phyloP scores from a whole-genome alignment of 1,140 invertebrate species.

The Solenopsis fugax region DNA sequence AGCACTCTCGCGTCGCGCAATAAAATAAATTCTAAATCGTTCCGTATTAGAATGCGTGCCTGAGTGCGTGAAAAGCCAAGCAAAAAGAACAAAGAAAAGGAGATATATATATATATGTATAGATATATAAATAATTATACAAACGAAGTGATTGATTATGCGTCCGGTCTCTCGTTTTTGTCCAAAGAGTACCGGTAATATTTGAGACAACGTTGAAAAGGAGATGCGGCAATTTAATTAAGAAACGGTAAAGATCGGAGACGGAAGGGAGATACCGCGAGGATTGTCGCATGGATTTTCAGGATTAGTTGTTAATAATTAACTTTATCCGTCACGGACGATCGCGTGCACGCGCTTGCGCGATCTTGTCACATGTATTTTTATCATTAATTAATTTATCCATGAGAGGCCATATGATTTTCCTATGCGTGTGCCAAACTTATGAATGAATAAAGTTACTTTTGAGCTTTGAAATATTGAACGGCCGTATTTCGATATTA shows the following conservation, averaged over 20 bases:
- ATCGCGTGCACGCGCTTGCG: slow-evolving; percentile 22
- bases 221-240: slow-evolving; percentile 13
- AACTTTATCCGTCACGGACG: slow-evolving; percentile 47
- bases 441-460: slow-evolving; percentile 33
- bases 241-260: neutral
- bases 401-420: neutral
- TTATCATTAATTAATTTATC: slow-evolving; percentile 31
- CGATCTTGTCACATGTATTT: slow-evolving; percentile 27
- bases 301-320: slow-evolving; percentile 54
- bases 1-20: slow-evolving; percentile 76
- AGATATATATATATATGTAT: slow-evolving; percentile 41
- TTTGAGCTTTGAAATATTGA: slow-evolving; percentile 33
- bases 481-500: slow-evolving; percentile 14
- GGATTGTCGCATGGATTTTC: slow-evolving; percentile 29
- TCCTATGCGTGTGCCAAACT: slow-evolving; percentile 57
- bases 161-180: slow-evolving; percentile 54
- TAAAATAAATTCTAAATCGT: slow-evolving; percentile 83
- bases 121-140: slow-evolving; percentile 65
- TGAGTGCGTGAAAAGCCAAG: slow-evolving; percentile 63
- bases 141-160: slow-evolving; percentile 67
- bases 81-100: slow-evolving; percentile 23
- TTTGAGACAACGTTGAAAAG: slow-evolving; percentile 40
- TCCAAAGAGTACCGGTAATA: slow-evolving; percentile 37
- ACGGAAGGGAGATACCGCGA: slow-evolving; percentile 4
- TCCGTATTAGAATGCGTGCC: slow-evolving; percentile 76